phyloP scores from a whole-genome alignment of 2,888 invertebrate species.

The Polia nebulosa region DNA sequence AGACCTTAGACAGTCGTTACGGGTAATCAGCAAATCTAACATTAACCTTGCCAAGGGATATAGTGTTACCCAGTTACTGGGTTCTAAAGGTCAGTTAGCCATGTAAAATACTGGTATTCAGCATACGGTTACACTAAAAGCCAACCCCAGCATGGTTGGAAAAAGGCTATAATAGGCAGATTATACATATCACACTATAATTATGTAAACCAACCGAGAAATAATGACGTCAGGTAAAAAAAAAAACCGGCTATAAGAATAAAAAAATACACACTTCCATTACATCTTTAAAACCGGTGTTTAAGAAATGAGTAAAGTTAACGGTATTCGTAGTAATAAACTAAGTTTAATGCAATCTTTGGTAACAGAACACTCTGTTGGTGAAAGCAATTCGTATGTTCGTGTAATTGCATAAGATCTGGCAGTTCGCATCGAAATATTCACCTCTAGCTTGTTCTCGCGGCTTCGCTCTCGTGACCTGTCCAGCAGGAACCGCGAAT shows the following conservation, averaged over 20 bases:
- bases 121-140: not conserved
- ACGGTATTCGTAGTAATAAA: slow-evolving; percentile 26
- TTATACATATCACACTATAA: too few relatives aligned
- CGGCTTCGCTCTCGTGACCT: not conserved
- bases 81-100: too few relatives aligned
- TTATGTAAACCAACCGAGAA: not conserved
- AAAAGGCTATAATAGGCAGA: too few relatives aligned
- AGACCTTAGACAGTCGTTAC: too few relatives aligned
- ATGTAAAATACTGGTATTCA: not conserved
- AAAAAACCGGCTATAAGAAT: not conserved
- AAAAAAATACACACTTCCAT: not conserved
- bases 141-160: not conserved
- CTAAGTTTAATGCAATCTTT: slow-evolving; percentile 42
- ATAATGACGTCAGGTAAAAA: not conserved
- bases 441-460: not conserved
- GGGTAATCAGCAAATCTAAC: too few relatives aligned
- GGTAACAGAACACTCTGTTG: slow-evolving; percentile 36
- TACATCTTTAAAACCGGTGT: slow-evolving; percentile 25
- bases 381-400: slow-evolving; percentile 56
- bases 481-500: not conserved
- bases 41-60: too few relatives aligned
- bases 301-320: slow-evolving; percentile 34
- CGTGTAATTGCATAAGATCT: slow-evolving; percentile 59
- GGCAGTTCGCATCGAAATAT: slow-evolving; percentile 41
- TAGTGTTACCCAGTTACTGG: too few relatives aligned